Evolutionary conservation across 2,888 invertebrate species (phyloP).

Genomic region (Diarsia rubi): DNA sequence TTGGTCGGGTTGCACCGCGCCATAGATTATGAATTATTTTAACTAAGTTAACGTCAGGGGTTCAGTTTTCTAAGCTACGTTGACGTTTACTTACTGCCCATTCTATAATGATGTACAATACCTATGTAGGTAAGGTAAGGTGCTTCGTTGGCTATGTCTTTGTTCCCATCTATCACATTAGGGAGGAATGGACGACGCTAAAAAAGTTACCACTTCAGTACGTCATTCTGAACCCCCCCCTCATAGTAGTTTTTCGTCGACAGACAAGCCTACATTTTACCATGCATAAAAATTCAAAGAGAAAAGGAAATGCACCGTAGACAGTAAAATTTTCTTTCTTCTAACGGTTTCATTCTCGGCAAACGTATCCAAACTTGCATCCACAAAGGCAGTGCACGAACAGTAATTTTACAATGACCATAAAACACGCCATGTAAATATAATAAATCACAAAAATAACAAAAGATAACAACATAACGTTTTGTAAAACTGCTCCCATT

Average conservation of each 20-base stretch:
- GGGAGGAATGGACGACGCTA: too few relatives aligned
- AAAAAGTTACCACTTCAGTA: too few relatives aligned
- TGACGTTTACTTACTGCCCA: not conserved
- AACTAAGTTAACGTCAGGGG: constrained; percentile 22
- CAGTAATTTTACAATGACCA: constrained; percentile 46
- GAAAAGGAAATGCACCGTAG: constrained; percentile 17
- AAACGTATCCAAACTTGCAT: constrained; percentile 35
- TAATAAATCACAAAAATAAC: constrained; percentile 68
- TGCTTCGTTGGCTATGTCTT: not conserved
- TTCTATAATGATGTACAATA: not conserved
- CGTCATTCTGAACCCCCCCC: too few relatives aligned
- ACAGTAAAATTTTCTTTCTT: constrained; percentile 16
- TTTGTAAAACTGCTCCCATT: constrained; percentile 67
- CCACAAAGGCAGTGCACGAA: constrained; percentile 35
- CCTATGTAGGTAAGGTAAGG: not conserved
- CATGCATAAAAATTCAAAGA: not conserved
- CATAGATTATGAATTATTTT: constrained; percentile 44
- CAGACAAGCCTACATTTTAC: not conserved
- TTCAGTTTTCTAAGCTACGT: not conserved
- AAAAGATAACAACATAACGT: constrained; percentile 61
- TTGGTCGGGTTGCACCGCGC: constrained; percentile 37
- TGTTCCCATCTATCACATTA: not conserved
- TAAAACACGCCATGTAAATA: constrained; percentile 68
- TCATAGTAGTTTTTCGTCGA: too few relatives aligned
- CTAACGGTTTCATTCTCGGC: constrained; percentile 10